Conservation (phyloP, 2,113 vertebrate species). For the Mustela lutreola region DNA sequence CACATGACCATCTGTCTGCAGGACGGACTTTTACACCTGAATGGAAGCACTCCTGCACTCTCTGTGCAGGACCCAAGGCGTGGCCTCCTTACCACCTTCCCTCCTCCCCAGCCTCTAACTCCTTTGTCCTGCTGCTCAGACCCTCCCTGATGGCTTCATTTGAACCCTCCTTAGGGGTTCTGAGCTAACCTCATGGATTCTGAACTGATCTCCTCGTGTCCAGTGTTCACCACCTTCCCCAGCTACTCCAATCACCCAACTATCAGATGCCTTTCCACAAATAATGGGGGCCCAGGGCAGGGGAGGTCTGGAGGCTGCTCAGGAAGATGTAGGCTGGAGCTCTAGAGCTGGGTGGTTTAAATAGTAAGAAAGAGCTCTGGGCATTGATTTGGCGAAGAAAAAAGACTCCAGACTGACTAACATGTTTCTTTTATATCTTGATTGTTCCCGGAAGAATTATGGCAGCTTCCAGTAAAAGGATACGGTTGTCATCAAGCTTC, state of each 20-base stretch:
- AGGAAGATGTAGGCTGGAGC: neutral
- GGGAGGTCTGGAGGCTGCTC: neutral
- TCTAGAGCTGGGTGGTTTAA: neutral
- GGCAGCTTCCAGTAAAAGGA: neutral
- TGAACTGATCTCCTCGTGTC: neutral
- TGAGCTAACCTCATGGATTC: no score
- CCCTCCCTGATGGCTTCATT: neutral
- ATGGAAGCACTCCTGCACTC: no score
- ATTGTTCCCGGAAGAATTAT: neutral
- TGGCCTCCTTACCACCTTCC: neutral
- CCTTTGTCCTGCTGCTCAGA: neutral
- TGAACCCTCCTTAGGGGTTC: neutral
- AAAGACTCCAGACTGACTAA: no score
- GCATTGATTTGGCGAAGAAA: neutral
- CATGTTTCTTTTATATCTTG: neutral
- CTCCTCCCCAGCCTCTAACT: neutral
- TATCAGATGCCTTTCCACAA: neutral
- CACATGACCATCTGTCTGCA: neutral
- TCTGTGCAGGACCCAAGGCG: neutral
- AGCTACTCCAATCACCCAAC: neutral
- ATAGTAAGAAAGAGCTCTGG: neutral
- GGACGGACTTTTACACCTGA: neutral
- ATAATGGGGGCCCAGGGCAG: accelerated
- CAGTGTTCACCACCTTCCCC: neutral
- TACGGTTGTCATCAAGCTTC: neutral